Percentiles rank a stretch among this genome's conserved stretches.
These are phyloP conservation scores for Heliconius hortense DNA, from an alignment of 2,888 invertebrate species.

Conservation along the genomic window DNA sequence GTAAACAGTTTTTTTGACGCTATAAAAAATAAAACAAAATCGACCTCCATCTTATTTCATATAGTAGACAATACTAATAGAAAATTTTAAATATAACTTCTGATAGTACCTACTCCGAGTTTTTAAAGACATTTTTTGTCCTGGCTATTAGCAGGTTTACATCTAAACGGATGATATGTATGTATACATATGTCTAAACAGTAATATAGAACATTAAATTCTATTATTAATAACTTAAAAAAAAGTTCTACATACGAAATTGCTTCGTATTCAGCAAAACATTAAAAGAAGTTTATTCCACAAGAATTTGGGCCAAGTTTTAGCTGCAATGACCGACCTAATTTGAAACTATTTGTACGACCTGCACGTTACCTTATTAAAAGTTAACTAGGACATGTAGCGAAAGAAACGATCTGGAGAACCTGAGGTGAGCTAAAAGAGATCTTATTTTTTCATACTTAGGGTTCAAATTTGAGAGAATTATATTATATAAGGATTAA, in stretches of 20 bases:
- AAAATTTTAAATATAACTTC: too few relatives aligned
- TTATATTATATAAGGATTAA: slow-evolving; percentile 20
- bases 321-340: slow-evolving; percentile 46
- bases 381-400: slow-evolving; percentile 45
- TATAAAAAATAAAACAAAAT: too few relatives aligned
- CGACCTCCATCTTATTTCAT: too few relatives aligned
- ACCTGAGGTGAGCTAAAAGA: neutral
- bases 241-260: neutral
- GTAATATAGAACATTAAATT: too few relatives aligned
- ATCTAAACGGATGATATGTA: too few relatives aligned
- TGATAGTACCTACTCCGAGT: too few relatives aligned
- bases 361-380: slow-evolving; percentile 47
- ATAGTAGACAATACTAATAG: too few relatives aligned
- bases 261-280: neutral
- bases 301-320: slow-evolving; percentile 40
- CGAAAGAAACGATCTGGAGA: slow-evolving; percentile 31
- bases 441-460: neutral
- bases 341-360: slow-evolving; percentile 46
- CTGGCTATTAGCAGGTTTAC: too few relatives aligned
- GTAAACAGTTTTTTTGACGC: too few relatives aligned
- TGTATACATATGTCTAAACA: too few relatives aligned
- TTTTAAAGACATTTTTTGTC: too few relatives aligned
- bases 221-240: too few relatives aligned
- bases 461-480: slow-evolving; percentile 13
- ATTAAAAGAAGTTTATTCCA: slow-evolving; percentile 19